A percentile compares a stretch with the other conserved stretches of the same genome.
These are phyloP conservation scores for Drosophila lacertosa DNA, from an alignment of 1,140 invertebrate species.

Conservation along the genomic window DNA sequence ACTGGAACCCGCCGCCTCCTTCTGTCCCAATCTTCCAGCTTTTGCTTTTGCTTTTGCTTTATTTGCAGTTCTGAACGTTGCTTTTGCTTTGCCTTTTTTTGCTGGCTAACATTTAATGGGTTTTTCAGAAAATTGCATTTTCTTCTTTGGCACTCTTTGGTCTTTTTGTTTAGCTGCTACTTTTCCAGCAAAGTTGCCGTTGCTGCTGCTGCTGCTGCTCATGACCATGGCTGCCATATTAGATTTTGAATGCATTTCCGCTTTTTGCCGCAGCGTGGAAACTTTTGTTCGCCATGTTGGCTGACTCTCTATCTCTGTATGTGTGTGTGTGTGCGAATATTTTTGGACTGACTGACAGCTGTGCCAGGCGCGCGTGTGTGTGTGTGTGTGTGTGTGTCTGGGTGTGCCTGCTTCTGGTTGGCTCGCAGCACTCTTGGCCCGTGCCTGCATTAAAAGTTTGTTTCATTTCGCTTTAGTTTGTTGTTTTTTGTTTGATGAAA, in stretches of 20 bases:
- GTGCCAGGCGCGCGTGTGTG: constrained; percentile 56
- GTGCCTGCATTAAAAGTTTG: constrained; percentile 79
- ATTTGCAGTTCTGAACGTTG: constrained; percentile 64
- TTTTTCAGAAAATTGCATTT: constrained; percentile 84
- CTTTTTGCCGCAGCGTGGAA: constrained; percentile 79
- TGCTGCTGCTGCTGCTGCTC: constrained; percentile 58
- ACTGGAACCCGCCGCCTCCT: constrained; percentile 1
- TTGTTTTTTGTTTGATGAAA: constrained; percentile 78
- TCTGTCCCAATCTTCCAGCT: constrained; percentile 45
- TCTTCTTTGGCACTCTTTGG: constrained; percentile 81
- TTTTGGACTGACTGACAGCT: constrained; percentile 80
- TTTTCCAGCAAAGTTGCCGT: constrained; percentile 43
- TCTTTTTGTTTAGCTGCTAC: constrained; percentile 78
- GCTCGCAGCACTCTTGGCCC: constrained; percentile 1
- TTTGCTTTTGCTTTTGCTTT: constrained; percentile 56
- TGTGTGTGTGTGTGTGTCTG: constrained; percentile 42
- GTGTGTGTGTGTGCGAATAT: constrained; percentile 63
- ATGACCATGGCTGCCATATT: constrained; percentile 84
- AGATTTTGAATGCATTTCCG: constrained; percentile 84
- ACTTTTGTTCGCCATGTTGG: constrained; percentile 78
- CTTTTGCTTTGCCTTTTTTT: constrained; percentile 46
- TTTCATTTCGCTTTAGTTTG: constrained; percentile 68
- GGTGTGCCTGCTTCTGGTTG: constrained; percentile 46
- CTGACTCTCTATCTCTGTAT: constrained; percentile 36
- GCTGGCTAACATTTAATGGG: constrained; percentile 81